phyloP scores from a whole-genome alignment of 2,888 invertebrate genomes.

The Sipha maydis region DNA sequence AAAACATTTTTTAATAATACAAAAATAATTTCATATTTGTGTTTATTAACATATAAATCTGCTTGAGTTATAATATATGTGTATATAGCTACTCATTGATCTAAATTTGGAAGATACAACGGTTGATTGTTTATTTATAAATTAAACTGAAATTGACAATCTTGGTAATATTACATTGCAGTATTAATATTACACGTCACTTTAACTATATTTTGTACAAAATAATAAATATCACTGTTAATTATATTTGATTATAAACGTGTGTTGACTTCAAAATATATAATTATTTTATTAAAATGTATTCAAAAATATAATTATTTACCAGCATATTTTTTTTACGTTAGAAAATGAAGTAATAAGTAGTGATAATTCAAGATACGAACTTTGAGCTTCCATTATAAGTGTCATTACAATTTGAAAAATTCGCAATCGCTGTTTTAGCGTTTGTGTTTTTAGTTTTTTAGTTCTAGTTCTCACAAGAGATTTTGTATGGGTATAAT shows the following conservation, averaged over 20 bases:
- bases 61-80: too few species aligned
- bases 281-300: neutral
- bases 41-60: too few species aligned
- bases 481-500: too few species aligned
- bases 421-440: neutral
- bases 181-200: neutral
- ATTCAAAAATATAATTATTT: neutral
- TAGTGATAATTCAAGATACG: neutral
- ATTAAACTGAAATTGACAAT: neutral
- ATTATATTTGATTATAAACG: neutral
- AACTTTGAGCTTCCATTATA: neutral
- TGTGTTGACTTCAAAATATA: neutral
- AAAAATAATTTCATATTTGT: too few species aligned
- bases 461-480: too few species aligned
- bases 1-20: too few species aligned
- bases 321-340: neutral
- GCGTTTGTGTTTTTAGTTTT: neutral
- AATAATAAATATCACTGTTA: neutral
- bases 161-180: neutral
- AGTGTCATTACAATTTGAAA: neutral
- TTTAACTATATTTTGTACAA: neutral
- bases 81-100: neutral
- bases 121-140: neutral
- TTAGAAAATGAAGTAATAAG: neutral
- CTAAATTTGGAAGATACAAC: neutral